Percentiles rank a stretch among this genome's conserved stretches.
These are phyloP conservation scores for Microctonus aethiopoides DNA, from an alignment of 2,888 invertebrate species.

Conservation along the genomic window DNA sequence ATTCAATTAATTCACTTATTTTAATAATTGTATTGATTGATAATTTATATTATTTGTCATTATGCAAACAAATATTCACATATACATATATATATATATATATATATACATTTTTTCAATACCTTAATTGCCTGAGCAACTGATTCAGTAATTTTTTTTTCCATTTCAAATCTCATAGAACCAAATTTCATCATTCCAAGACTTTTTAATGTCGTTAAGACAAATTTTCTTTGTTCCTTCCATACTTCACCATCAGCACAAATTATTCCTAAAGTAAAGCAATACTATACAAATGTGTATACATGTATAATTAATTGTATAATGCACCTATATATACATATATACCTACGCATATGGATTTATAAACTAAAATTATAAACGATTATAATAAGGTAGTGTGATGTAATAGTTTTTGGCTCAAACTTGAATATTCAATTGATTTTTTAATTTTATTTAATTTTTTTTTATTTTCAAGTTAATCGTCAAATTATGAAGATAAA, in stretches of 20 bases:
- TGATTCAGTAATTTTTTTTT: slow-evolving; percentile 74
- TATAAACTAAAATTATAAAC: no score
- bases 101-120: slow-evolving; percentile 49
- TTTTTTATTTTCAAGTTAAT: no score
- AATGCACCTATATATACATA: no score
- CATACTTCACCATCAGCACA: slow-evolving; percentile 84
- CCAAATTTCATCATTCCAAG: slow-evolving; percentile 78
- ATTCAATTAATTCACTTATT: neutral
- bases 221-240: slow-evolving; percentile 84
- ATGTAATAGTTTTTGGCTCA: neutral
- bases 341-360: no score
- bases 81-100: no score
- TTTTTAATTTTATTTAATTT: no score
- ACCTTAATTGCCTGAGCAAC: slow-evolving; percentile 74
- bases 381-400: neutral
- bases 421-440: neutral
- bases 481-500: neutral
- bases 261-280: slow-evolving; percentile 77
- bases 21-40: neutral
- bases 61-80: no score
- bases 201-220: slow-evolving; percentile 77
- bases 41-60: neutral
- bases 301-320: no score
- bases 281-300: no score
- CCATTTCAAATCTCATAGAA: slow-evolving; percentile 72